A percentile compares a stretch with the other conserved stretches of the same genome.
phyloP scores from a whole-genome alignment of 2,113 vertebrate genomes.

The Electrona antarctica region DNA sequence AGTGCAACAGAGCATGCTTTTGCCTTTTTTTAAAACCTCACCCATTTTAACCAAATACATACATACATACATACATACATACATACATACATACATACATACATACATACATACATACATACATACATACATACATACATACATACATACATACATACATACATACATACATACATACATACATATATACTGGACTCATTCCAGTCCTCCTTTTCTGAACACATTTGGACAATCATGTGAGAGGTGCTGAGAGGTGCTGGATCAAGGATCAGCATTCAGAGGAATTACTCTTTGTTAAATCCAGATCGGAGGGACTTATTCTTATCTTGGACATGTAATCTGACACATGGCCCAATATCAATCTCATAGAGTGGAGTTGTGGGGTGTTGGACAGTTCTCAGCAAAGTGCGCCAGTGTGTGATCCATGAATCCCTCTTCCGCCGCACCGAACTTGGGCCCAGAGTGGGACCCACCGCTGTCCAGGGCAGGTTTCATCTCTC shows the following conservation, averaged over 20 bases:
- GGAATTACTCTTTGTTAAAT: slow-evolving; percentile 68
- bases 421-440: slow-evolving; percentile 38
- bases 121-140: no score
- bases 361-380: neutral
- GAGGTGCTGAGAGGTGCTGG: slow-evolving; percentile 50
- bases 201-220: slow-evolving; percentile 27
- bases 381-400: slow-evolving; percentile 14
- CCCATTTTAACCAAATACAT: no score
- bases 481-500: slow-evolving; percentile 64
- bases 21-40: no score
- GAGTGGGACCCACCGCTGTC: slow-evolving; percentile 65
- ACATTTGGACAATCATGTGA: slow-evolving; percentile 43
- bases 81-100: neutral
- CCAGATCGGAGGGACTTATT: slow-evolving; percentile 69
- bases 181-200: neutral
- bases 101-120: no score
- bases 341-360: slow-evolving; percentile 9
- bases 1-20: no score
- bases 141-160: no score
- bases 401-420: neutral
- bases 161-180: no score
- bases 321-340: slow-evolving; percentile 59
- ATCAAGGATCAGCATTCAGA: slow-evolving; percentile 63
- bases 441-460: slow-evolving; percentile 25
- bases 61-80: neutral